Conservation (phyloP, 1,140 invertebrate species). For the Nasonia giraulti region DNA sequence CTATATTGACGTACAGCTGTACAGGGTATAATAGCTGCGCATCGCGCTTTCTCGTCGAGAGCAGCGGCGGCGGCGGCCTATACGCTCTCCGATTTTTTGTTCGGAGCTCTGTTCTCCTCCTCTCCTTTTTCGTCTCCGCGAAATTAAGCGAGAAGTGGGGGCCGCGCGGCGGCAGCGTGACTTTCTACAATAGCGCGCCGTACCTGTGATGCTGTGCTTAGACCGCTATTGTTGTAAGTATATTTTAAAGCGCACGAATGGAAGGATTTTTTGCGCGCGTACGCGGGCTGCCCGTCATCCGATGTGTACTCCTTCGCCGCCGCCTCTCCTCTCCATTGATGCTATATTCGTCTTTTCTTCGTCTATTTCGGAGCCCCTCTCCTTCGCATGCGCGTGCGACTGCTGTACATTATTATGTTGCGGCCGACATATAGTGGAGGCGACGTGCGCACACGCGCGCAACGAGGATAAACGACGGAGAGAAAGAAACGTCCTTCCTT, state of each 20-base stretch:
- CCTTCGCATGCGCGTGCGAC: neutral
- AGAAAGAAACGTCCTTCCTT: neutral
- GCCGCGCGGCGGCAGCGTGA: neutral
- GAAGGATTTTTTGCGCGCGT: neutral
- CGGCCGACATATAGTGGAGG: no score
- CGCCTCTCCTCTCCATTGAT: neutral
- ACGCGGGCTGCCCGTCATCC: neutral
- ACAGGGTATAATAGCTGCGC: neutral
- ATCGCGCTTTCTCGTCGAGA: no score
- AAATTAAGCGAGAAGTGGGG: neutral
- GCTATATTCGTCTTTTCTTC: conserved; percentile 22
- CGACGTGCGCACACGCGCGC: no score
- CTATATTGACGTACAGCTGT: neutral
- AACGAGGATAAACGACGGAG: neutral
- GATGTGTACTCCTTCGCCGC: neutral
- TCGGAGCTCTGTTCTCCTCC: neutral
- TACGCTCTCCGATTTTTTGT: neutral
- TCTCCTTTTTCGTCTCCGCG: neutral
- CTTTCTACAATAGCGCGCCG: neutral
- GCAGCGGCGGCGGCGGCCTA: neutral
- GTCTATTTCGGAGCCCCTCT: neutral
- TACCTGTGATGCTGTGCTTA: neutral
- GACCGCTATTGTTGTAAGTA: neutral
- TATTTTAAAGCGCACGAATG: neutral
- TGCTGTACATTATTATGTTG: neutral